Evolutionary conservation across 2,113 vertebrate species (phyloP).

Genomic region (Brevimyrus niger): DNA sequence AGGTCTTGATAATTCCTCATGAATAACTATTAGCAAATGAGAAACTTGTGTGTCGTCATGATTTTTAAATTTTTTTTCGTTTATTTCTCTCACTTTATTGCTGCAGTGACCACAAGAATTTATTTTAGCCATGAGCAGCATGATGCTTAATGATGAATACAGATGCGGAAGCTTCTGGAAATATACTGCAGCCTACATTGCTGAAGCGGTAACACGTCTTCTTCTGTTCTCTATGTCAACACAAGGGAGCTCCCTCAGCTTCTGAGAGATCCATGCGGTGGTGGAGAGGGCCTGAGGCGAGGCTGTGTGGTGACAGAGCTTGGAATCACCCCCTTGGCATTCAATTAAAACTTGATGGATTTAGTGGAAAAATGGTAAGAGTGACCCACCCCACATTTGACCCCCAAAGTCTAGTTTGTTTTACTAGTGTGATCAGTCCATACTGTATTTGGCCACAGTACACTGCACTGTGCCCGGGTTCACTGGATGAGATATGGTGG

Average conservation of each 20-base stretch:
- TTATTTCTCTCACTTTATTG: not conserved
- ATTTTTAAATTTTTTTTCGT: not conserved
- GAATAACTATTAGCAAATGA: not conserved
- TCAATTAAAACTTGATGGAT: constrained; percentile 4
- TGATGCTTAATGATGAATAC: not conserved
- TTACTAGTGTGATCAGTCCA: not conserved
- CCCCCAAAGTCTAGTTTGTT: not conserved
- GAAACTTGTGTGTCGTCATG: not conserved
- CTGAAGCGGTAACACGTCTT: not conserved
- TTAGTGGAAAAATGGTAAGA: not conserved
- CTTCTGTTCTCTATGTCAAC: not conserved
- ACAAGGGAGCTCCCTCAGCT: not conserved
- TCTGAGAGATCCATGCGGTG: not conserved
- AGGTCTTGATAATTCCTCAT: too few species aligned
- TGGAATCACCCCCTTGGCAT: not conserved
- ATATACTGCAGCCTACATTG: not conserved
- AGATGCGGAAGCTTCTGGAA: not conserved
- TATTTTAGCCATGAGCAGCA: not conserved
- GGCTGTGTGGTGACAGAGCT: not conserved
- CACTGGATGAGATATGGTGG: too few species aligned
- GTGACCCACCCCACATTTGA: not conserved
- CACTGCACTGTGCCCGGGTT: too few species aligned
- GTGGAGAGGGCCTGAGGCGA: not conserved
- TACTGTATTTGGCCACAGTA: not conserved
- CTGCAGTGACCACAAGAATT: not conserved